Evolutionary conservation across 2,888 invertebrate genomes (phyloP), one percentile per base, ranked within the genome.

Genomic region (Xestia rhomboidea): DNA sequence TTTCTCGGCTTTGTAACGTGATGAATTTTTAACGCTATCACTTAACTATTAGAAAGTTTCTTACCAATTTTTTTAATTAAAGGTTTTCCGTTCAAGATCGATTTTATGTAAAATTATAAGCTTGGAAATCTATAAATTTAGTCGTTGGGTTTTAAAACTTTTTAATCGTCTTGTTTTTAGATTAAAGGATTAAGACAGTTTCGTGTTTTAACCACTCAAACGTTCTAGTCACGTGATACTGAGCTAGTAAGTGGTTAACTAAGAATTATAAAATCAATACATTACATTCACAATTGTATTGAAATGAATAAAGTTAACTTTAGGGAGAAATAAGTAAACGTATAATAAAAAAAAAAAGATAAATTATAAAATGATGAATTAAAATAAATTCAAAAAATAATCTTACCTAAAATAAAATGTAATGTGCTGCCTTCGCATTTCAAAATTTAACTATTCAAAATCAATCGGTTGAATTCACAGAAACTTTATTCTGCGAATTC

Each of bases 1-100:
- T 60, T 69, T 73, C 41, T 66, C 27, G 27, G 13, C 60, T 69
- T 54, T 73, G 54, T 62, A 54, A 27, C 21, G 4, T 54, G 15
- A 46, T 62, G 6, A 34, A 6, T 54, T 67, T 67, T 68, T 44
- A 15, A 63, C 34, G 49, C 41, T 44, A 60, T 64, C 38, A 13
- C 8, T 41, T 68, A 46, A 7, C 54, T 49, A 15, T 10, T 24
- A n/a, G 2, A 49, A 60, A 60, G 21, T 51, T 38, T 24, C 5
- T 38, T 0, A n/a, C 11, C n/a, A n/a, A 57, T 57, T 49, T 49
- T 57, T 41, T 49, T 54, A 64, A 44, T 34, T 0, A 34, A 41
- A 18, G 11, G 21, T 34, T 49, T 60, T 41, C 0, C 4, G 5
- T 27, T 11, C 7, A 2, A 11, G n/a, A 13, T 27, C 3, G 41